Percentiles rank a stretch among this genome's conserved stretches.
These are phyloP conservation scores for Craseonycteris thonglongyai DNA, from an alignment of 2,113 vertebrate genomes.

Conservation along the genomic window DNA sequence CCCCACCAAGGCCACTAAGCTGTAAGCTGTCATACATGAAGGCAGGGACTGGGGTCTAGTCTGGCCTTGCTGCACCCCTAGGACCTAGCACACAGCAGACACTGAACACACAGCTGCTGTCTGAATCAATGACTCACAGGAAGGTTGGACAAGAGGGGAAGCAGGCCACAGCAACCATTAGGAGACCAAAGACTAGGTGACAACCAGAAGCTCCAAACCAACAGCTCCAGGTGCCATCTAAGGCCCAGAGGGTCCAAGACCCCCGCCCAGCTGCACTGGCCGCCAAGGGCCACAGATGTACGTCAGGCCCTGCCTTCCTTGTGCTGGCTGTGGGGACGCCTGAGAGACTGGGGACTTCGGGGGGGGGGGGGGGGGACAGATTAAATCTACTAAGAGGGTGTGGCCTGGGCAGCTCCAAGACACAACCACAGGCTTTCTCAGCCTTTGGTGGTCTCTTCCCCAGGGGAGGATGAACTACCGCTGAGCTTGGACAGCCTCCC, in stretches of 20 bases:
- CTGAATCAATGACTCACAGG: neutral
- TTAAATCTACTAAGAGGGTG: neutral
- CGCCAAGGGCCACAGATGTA: neutral
- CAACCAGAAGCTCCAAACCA: neutral
- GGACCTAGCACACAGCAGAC: neutral
- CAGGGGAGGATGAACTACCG: neutral
- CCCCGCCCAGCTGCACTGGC: neutral
- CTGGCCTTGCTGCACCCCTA: neutral
- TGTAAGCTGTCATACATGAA: neutral
- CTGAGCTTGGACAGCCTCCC: neutral
- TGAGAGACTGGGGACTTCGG: neutral
- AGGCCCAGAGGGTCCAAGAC: neutral
- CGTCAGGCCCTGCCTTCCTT: neutral
- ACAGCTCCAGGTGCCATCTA: neutral
- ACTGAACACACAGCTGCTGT: neutral
- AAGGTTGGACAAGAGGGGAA: neutral
- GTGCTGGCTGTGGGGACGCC: neutral
- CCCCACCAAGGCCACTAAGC: neutral
- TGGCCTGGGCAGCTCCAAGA: neutral
- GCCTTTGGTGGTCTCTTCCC: neutral
- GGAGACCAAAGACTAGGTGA: too few relatives aligned
- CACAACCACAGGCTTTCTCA: neutral
- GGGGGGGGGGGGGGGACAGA: neutral
- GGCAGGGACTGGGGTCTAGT: neutral
- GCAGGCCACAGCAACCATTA: too few relatives aligned